Evolutionary conservation across 1,140 invertebrate species (phyloP).

Genomic region (Leptopilina boulardi): DNA sequence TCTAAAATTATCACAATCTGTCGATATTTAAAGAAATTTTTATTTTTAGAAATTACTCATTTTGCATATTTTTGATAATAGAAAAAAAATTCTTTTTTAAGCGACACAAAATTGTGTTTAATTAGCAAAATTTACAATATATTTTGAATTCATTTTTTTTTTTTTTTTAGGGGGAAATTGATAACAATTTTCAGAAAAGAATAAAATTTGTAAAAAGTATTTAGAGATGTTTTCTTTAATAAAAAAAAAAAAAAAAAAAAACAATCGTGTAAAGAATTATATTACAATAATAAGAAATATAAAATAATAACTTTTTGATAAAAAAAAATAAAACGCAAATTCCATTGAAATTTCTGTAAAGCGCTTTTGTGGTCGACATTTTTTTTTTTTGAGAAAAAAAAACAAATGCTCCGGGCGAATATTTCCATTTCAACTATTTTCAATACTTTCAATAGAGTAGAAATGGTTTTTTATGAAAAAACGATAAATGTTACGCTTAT

Average conservation of each 20-base stretch:
- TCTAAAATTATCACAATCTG: not conserved
- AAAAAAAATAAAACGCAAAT: too few relatives aligned
- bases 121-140: too few relatives aligned
- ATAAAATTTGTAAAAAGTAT: too few relatives aligned
- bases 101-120: too few relatives aligned
- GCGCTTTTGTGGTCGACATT: not conserved
- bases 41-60: not conserved
- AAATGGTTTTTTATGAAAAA: not conserved
- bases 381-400: not conserved
- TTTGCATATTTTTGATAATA: not conserved
- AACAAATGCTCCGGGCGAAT: not conserved
- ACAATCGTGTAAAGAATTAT: not conserved
- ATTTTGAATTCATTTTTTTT: too few relatives aligned
- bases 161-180: too few relatives aligned
- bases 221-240: too few relatives aligned
- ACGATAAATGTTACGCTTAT: not conserved
- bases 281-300: too few relatives aligned
- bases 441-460: not conserved
- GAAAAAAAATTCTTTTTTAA: too few relatives aligned
- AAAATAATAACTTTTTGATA: too few relatives aligned
- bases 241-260: too few relatives aligned
- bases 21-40: not conserved
- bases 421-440: constrained; percentile 14
- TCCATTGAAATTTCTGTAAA: not conserved
- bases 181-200: too few relatives aligned